Evolutionary conservation across 2,888 invertebrate species (phyloP), one percentile per base, ranked within the genome.

Genomic region (Eupithecia dodoneata): DNA sequence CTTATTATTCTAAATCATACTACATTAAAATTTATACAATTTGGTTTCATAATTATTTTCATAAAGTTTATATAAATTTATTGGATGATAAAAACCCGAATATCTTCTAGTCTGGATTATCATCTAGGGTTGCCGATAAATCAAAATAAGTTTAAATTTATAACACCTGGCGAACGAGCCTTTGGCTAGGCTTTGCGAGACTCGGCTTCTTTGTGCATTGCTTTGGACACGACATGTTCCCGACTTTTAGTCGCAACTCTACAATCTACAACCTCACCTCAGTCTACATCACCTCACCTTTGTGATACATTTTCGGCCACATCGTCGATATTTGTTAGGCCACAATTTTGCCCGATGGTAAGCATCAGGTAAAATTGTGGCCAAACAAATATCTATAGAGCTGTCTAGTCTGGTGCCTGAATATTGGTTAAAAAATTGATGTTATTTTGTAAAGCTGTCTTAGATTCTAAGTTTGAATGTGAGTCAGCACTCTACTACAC

Each of bases 111-210:
- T 72, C 65, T 18, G 67, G 15, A 13, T 49, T 71, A 72, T 74
- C 42, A 71, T 73, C 55, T 72, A 47, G 59, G 63, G 67, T 70
- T 49, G 47, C n/a, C 74, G n/a, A 74, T 77, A 74, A 74, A 77
- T 77, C 74, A 72, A 74, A 67, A 74, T 69, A 72, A 74, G 47
- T 72, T 74, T 15, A 59, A 73, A 77, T 77, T 77, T 72, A 45
- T 74, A 55, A 42, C 66, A 77, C 67, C 69, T 76, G 47, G 67
- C 59, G n/a, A 70, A 3, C 30, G 15, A 42, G 30, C 15, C 30
- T 18, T 47, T 52, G 45, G 55, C 9, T 59, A 59, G 55, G 72
- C 59, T 75, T 47, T 67, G 30, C 9, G 12, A n/a, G 47, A 55
- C 44, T 49, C 44, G 18, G 45, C 47, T 47, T 15, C 9, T 72